Percentiles rank a stretch among this genome's conserved stretches.
Evolutionary conservation across 2,888 invertebrate genomes (phyloP).

Genomic region (Tortrix viridana): DNA sequence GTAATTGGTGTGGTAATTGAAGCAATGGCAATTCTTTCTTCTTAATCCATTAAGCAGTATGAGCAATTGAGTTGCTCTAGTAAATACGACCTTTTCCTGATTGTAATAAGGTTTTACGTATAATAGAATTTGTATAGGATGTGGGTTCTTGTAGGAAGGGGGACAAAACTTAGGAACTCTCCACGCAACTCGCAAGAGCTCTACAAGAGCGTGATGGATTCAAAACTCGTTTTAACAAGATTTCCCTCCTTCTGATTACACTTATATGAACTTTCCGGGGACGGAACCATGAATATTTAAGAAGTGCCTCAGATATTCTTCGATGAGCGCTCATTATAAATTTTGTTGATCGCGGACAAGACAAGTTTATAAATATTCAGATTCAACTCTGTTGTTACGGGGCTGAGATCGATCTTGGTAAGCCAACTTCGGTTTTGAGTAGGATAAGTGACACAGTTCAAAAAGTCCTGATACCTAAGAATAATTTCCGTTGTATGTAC

Average conservation of each 20-base stretch:
- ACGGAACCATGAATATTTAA: constrained; percentile 41
- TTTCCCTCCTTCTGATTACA: constrained; percentile 39
- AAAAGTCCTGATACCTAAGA: too few species aligned
- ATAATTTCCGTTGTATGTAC: too few species aligned
- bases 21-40: constrained; percentile 15
- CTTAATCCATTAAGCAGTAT: too few species aligned
- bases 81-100: too few species aligned
- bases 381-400: not conserved
- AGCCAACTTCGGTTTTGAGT: too few species aligned
- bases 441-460: too few species aligned
- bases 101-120: too few species aligned
- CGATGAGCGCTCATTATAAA: constrained; percentile 35
- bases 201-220: constrained; percentile 42
- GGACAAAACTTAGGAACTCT: constrained; percentile 35
- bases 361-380: not conserved
- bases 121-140: too few species aligned
- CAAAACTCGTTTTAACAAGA: constrained; percentile 44
- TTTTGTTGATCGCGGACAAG: not conserved
- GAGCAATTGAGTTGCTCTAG: too few species aligned
- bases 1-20: constrained; percentile 15
- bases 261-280: constrained; percentile 37
- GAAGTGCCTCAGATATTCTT: constrained; percentile 31
- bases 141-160: too few species aligned
- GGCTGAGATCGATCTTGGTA: not conserved
- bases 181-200: constrained; percentile 43